Evolutionary conservation across 2,888 invertebrate genomes (phyloP), one percentile per base, ranked within the genome.

Genomic region (Lagria hirta): DNA sequence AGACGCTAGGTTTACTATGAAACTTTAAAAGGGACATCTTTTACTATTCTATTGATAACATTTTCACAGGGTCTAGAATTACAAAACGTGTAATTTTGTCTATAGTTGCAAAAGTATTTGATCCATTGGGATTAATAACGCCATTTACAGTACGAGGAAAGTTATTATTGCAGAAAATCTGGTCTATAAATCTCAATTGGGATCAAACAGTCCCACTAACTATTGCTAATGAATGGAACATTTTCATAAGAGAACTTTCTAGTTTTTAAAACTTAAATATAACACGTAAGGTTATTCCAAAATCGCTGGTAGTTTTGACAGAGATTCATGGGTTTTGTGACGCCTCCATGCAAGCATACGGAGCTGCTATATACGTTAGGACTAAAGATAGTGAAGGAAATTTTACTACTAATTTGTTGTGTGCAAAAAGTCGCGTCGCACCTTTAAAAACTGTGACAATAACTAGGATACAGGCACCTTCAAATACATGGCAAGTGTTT

Each of bases 301-400:
- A 20, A 3, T 15, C 44, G 15, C 30, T 20, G 3, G 8, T n/a
- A n/a, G n/a, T 17, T 20, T 4, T 12, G 12, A 20, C 46, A 8
- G 33, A 48, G 23, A 6, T 50, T 3, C 57, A 57, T 17, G 51
- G 48, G 20, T 57, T 57, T 43, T 43, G 41, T 1, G 55, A 58
- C 29, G 52, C 52, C 3, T 49, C 51, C 5, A 7, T 34, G 4
- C 32, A 24, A 14, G 50, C 48, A 3, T 55, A 50, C 14, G 55
- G 50, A 0, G 47, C 48, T 4, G 45, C 41, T 27, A 11, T 54
- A 2, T 58, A 48, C 15, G 5, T 34, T 2, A 26, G 29, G 5
- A 28, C 24, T 7, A 21, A 16, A 4, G 13, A 35, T 14, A 10
- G 23, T 1, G 7, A n/a, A 7, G 34, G 34, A n/a, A 20, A 30